Evolutionary conservation across 2,113 vertebrate genomes (phyloP), one percentile per base, ranked within the genome.

Genomic region (Diadophis punctatus): DNA sequence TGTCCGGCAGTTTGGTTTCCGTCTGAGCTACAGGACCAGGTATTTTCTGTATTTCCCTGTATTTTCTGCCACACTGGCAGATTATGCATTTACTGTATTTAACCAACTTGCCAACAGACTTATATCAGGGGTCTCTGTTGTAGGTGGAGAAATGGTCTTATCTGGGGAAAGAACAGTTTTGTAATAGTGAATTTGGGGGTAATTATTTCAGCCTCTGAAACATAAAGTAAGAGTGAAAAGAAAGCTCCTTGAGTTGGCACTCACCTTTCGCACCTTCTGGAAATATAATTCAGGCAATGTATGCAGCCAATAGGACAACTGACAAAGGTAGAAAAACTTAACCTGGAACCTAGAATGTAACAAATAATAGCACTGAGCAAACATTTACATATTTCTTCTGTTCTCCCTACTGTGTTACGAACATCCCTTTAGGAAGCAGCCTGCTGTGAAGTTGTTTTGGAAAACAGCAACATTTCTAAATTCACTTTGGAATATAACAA

Each of bases 201-300:
- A 22, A 80, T 80, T 80, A 80, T 39, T 80, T 80, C 34, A 80
- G 34, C 20, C 34, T 80, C 18, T 80, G 74, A 80, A 80, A 80
- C 3, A 3, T 39, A 20, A 43, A 80, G 68, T 20, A 39, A 80
- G 6, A 3, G 34, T 80, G 74, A 80, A 80, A 8, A 58, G 43
- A 51, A 58, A 89, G 39, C 23, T 49, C 18, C 3, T 39, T 10
- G 3, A 3, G 2, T 14, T 0, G 23, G 84, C 87, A 97, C 98
- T 98, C 96, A 99, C 99, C 99, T 99, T 99, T 95, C 99, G 98
- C 92, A 99, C 98, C 97, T 99, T 99, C 97, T 99, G 99, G 98
- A 99, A 99, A 97, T 99, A 99, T 88, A 99, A 98, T 94, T 99
- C 99, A 0, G 99, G 99, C 88, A 99, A 97, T n/a, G 99, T 98